Base-by-base conservation (phyloP, 2,797 vertebrate genomes). In the Bradypus variegatus region DNA sequence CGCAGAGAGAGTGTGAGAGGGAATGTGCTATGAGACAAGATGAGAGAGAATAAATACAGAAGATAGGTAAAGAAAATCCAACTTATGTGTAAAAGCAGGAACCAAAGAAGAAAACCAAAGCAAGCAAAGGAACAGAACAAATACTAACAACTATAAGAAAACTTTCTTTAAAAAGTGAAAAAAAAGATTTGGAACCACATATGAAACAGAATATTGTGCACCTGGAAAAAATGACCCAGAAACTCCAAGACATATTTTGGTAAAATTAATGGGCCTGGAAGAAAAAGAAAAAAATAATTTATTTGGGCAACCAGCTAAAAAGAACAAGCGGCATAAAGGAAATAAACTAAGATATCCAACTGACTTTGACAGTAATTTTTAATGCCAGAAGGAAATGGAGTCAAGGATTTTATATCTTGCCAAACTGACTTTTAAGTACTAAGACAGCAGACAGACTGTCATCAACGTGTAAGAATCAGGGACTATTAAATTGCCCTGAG, bases 361-460 rank as follows among this genome's bases (percentile, higher is more conserved):
- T 80, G 77, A 93, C 65, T 67, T 62, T 69, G 36, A 60, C 6
- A 79, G 82, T 78, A 83, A 60, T 86, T 67, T 93, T 41, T 23
- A 88, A 94, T 45, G 18, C 18, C 62, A 94, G 21, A 88, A 90
- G 38, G 80, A 94, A 95, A 72, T 19, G 19, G 58, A 89, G 41
- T 18, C 38, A 93, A 60, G 48, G 38, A 70, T 45, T 89, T 90
- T 62, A 86, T 62, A 60, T 23, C 16, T 18, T 60, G 29, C 45
- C 65, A 86, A 78, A 86, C 16, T 79, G 70, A 93, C 73, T 85
- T 77, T 41, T 67, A 81, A 77, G 36, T 79, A 87, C 41, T 78
- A 81, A 73, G 36, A 78, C 6, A 85, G 27, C 67, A 93, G 6
- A 58, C 41, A 70, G 62, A 75, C 12, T 67, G 27, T 93, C 31